Percentiles rank a stretch among this genome's conserved stretches.
Evolutionary conservation across 2,797 vertebrate genomes (phyloP).

Genomic region (Pantherophis vulpinus): DNA sequence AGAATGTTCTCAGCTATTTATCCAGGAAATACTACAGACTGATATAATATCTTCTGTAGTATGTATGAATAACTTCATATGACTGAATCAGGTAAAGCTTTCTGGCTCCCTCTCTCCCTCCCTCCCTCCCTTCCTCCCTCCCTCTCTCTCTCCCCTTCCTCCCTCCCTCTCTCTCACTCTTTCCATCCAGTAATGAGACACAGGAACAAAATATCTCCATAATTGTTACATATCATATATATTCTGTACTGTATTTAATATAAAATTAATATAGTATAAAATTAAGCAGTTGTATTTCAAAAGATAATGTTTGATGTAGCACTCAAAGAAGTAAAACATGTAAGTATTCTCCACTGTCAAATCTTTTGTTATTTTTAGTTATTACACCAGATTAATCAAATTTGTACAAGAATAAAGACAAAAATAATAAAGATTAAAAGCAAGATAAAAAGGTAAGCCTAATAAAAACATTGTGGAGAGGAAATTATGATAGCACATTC

Average conservation of each 20-base stretch:
- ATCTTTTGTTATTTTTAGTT: neutral
- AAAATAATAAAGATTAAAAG: neutral
- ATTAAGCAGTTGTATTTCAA: neutral
- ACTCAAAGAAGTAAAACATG: neutral
- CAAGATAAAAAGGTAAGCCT: no score
- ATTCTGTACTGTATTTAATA: neutral
- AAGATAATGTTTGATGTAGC: neutral
- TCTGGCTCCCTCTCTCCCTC: neutral
- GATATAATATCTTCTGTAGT: neutral
- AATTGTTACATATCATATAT: neutral
- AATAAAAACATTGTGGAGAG: no score
- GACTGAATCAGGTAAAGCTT: neutral
- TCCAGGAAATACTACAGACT: neutral
- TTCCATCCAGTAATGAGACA: neutral
- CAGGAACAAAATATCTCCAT: neutral
- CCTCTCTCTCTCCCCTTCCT: neutral
- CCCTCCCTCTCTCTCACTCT: neutral
- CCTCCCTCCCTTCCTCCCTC: neutral
- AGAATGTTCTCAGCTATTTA: neutral
- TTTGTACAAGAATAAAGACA: neutral
- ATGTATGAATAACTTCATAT: neutral
- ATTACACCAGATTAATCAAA: neutral
- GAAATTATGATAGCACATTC: no score
- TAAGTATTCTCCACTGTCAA: neutral
- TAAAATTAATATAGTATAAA: neutral